A percentile compares a stretch with the other conserved stretches of the same genome.
These are phyloP conservation scores for Burhinus oedicnemus DNA, from an alignment of 2,113 vertebrate genomes.

Conservation along the genomic window DNA sequence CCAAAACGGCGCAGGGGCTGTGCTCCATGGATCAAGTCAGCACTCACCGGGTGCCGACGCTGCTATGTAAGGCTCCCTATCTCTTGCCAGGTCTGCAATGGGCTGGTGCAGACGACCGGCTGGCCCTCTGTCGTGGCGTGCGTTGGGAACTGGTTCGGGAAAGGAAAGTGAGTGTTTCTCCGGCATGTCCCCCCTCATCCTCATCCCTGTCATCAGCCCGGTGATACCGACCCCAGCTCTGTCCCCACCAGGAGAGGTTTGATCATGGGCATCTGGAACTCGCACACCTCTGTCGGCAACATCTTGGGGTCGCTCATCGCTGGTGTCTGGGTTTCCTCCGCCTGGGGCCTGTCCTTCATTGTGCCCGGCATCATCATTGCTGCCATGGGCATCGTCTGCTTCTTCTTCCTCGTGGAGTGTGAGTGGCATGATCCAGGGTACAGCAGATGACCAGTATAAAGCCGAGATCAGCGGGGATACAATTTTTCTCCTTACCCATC, in stretches of 20 bases:
- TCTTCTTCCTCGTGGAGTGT: conserved; percentile 97
- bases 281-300: conserved; percentile 96
- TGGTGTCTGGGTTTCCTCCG: conserved; percentile 83
- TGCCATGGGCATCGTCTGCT: conserved; percentile 85
- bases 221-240: background rate
- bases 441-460: rapidly evolving
- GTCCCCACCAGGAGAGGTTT: conserved; percentile 80
- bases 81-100: conserved; percentile 85
- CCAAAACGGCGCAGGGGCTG: rapidly evolving
- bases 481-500: rapidly evolving
- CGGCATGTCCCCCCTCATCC: rapidly evolving
- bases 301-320: conserved; percentile 96
- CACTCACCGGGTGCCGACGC: rapidly evolving
- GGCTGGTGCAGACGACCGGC: conserved; percentile 93
- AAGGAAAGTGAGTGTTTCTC: conserved; percentile 91
- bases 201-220: background rate
- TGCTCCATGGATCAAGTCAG: background rate
- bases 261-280: conserved; percentile 99
- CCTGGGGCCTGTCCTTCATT: conserved; percentile 93
- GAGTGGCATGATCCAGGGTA: conserved; percentile 44
- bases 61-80: background rate
- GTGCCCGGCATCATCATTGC: conserved; percentile 90
- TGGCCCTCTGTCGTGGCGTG: conserved; percentile 95
- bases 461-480: background rate
- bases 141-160: conserved; percentile 97